Conservation (phyloP, 2,888 invertebrate genomes). For the Hirtodrosophila cameraria region DNA sequence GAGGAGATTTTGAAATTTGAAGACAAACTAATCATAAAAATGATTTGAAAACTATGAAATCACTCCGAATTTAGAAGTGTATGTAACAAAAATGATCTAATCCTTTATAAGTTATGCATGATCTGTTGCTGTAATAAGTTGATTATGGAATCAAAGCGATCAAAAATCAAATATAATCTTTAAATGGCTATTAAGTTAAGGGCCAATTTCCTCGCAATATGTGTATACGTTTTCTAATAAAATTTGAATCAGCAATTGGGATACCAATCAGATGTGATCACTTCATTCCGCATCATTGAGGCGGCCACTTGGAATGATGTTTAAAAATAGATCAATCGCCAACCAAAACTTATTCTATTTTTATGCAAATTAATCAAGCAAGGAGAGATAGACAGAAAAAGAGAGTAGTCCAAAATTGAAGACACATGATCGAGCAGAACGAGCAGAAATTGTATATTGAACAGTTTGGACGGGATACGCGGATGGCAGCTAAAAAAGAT, state of each 20-base stretch:
- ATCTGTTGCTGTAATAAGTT: no score
- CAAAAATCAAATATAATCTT: no score
- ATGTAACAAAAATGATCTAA: no score
- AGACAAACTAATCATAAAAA: no score
- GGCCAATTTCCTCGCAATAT: no score
- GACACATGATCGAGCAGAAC: slow-evolving; percentile 6
- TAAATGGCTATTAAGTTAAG: background rate
- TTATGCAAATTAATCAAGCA: slow-evolving; percentile 71
- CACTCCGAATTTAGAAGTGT: no score
- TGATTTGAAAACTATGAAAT: no score
- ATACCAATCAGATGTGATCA: slow-evolving; percentile 18
- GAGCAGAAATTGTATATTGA: no score
- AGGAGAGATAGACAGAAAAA: slow-evolving; percentile 28
- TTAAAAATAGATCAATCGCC: slow-evolving; percentile 55
- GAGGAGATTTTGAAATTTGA: no score
- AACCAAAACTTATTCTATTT: slow-evolving; percentile 63
- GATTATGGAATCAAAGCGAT: no score
- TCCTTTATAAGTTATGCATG: no score
- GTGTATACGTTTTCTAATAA: no score
- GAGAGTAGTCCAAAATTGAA: slow-evolving; percentile 1
- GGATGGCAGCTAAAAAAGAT: slow-evolving; percentile 23
- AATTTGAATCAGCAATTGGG: slow-evolving; percentile 9
- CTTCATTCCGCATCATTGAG: slow-evolving; percentile 13
- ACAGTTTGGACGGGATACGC: slow-evolving; percentile 16
- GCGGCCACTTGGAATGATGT: slow-evolving; percentile 42